These are phyloP conservation scores for Gisinianus flammeolus DNA, from an alignment of 2,888 invertebrate genomes.

Conservation along the genomic window DNA sequence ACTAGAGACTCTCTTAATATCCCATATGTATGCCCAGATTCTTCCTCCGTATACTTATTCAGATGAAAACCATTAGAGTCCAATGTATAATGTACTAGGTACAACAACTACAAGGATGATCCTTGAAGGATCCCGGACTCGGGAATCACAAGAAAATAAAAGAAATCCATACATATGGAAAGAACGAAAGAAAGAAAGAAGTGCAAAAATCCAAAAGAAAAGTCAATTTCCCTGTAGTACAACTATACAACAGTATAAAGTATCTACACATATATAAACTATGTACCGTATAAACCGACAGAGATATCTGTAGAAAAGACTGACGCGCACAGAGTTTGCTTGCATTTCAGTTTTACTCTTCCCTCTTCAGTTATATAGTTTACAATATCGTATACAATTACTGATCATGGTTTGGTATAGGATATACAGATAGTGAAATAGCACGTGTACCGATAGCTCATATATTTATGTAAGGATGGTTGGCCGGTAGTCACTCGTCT, in stretches of 20 bases:
- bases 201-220: background rate
- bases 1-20: background rate
- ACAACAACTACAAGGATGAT: background rate
- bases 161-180: background rate
- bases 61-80: slow-evolving; percentile 4
- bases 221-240: background rate
- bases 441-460: no score
- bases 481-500: background rate
- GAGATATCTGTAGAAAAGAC: no score
- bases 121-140: background rate
- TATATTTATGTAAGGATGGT: no score
- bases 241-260: no score
- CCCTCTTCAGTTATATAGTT: no score
- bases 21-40: background rate
- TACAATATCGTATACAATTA: no score
- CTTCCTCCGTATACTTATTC: background rate
- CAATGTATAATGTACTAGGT: background rate
- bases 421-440: background rate
- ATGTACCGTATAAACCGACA: no score
- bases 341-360: no score
- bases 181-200: background rate
- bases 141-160: background rate
- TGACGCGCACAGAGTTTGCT: no score
- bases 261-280: no score
- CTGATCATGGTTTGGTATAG: no score